Evolutionary conservation across 2,888 invertebrate genomes (phyloP), one percentile per base, ranked within the genome.

Genomic region (Cryptocheilus praepositus): DNA sequence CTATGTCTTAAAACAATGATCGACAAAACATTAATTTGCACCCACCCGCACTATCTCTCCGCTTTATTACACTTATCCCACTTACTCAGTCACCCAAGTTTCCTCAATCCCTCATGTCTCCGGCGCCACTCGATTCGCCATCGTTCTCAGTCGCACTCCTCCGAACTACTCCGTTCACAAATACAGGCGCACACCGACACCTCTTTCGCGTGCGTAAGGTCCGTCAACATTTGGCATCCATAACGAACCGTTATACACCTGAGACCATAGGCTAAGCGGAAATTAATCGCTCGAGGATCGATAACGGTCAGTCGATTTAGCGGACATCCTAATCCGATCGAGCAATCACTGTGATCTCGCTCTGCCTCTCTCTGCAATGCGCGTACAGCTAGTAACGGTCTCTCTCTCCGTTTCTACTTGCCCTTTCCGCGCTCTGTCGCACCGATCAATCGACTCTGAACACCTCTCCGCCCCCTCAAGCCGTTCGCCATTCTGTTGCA

Each of bases 231-330:
- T 73, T 70, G 68, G 46, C 19, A 55, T 55, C 36, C 57, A 72
- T 74, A 72, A 64, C 62, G 53, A 43, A 52, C 58, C 49, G 46
- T 49, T 21, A 61, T 58, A 59, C 71, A 79, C 75, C 76, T 74
- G 74, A 76, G 71, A 72, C 69, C 68, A 68, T 63, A 64, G 70
- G 69, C 73, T 77, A 73, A 80, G 76, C 77, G 76, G 78, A 79
- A 83, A 82, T 82, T 82, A 81, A 82, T 83, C 81, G 78, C 59
- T 63, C 59, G 52, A 44, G 64, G 79, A 81, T 82, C 83, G 81
- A 82, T 79, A 73, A 67, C 76, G 59, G 65, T 70, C 71, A 72
- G 67, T 70, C 65, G 65, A 73, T 70, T 72, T 71, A 67, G 71
- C 71, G 75, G 74, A 73, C 77, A 73, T 67, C 74, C 77, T 82